Percentiles rank a stretch among this genome's conserved stretches.
Evolutionary conservation across 2,113 vertebrate species (phyloP).

Genomic region (Fukomys damarensis): DNA sequence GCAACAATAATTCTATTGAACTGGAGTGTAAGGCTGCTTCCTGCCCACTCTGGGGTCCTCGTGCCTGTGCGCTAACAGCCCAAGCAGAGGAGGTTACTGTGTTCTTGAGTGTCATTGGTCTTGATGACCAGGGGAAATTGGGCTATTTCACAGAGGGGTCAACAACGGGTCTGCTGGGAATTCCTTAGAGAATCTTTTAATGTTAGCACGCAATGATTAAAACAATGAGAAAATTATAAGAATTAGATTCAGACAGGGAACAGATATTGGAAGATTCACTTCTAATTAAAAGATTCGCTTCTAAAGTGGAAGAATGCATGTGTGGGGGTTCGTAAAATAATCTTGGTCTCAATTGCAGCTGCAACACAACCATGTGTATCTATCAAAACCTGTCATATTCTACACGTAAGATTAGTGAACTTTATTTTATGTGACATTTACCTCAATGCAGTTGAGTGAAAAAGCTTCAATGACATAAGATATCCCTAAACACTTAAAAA

Average conservation of each 20-base stretch:
- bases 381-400: neutral
- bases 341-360: neutral
- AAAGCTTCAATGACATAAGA: neutral
- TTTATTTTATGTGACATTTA: neutral
- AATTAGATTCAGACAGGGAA: neutral
- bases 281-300: too few relatives aligned
- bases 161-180: neutral
- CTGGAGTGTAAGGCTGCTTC: neutral
- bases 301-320: neutral
- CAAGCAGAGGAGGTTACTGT: neutral
- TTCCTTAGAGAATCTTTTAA: neutral
- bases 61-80: neutral
- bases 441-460: neutral
- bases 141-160: neutral
- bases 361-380: neutral
- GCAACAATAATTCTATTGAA: neutral
- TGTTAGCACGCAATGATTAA: neutral
- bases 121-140: neutral
- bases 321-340: neutral
- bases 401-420: neutral
- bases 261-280: neutral
- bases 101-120: neutral
- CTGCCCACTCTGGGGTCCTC: neutral
- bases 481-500: neutral
- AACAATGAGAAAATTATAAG: neutral